A percentile compares a stretch with the other conserved stretches of the same genome.
phyloP scores from a whole-genome alignment of 1,140 invertebrate species.

The Manduca sexta region DNA sequence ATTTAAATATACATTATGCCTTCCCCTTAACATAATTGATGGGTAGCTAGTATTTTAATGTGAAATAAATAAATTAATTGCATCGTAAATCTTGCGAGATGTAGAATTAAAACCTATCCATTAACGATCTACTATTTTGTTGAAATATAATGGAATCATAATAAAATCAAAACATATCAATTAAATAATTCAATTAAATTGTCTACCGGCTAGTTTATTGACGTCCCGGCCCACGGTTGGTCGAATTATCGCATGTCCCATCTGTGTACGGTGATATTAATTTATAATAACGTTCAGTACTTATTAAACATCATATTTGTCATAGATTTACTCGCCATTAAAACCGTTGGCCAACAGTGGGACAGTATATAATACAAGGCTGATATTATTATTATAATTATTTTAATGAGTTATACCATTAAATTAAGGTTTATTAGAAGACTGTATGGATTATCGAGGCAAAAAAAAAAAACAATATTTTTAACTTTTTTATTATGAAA shows the following conservation, averaged over 20 bases:
- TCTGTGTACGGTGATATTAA: neutral
- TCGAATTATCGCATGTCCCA: conserved; percentile 1
- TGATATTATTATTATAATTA: no score
- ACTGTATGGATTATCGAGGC: no score
- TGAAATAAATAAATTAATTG: conserved; percentile 41
- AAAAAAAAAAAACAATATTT: no score
- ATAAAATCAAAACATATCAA: conserved; percentile 9
- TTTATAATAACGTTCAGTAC: neutral
- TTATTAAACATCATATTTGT: neutral
- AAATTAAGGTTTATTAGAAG: no score
- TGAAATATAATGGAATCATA: conserved; percentile 19
- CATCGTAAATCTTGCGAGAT: conserved; percentile 31
- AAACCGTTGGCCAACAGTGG: no score
- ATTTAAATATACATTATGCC: neutral
- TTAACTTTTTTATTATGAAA: no score
- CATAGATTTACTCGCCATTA: no score
- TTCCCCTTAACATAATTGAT: conserved; percentile 19
- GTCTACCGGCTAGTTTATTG: conserved; percentile 2
- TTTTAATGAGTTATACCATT: no score
- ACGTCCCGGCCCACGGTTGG: neutral
- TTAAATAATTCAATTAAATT: conserved; percentile 6
- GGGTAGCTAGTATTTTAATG: conserved; percentile 26
- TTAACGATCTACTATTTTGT: conserved; percentile 14
- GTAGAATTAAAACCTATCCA: conserved; percentile 28
- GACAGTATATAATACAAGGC: no score